A percentile compares a stretch with the other conserved stretches of the same genome.
phyloP scores from a whole-genome alignment of 2,113 vertebrate genomes.

The Platanista minor region DNA sequence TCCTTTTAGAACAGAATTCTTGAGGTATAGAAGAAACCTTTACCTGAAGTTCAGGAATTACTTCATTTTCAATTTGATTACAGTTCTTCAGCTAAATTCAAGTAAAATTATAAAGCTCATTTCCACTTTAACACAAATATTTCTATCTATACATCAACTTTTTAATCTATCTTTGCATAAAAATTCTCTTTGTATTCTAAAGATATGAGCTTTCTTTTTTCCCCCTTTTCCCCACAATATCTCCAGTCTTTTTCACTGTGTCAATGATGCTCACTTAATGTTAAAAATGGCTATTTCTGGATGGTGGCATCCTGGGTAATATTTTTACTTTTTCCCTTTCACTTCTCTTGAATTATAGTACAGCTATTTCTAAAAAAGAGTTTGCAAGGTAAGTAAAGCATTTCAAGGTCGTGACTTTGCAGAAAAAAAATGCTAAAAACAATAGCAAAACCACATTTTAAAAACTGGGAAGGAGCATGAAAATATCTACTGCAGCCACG shows the following conservation, averaged over 20 bases:
- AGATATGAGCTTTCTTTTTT: rapidly evolving
- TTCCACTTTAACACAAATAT: background rate
- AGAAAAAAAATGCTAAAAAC: background rate
- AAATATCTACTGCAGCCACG: background rate
- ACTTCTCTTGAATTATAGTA: background rate
- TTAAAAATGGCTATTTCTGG: background rate
- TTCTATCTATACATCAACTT: background rate
- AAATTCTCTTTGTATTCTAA: background rate
- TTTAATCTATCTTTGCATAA: background rate
- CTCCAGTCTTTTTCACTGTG: background rate
- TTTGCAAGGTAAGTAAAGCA: background rate
- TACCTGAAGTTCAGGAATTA: background rate
- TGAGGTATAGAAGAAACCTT: background rate
- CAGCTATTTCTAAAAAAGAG: background rate
- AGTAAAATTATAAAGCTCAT: background rate
- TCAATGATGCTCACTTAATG: too few relatives aligned
- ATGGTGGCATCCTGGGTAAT: background rate
- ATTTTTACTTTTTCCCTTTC: background rate
- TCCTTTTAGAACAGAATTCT: background rate
- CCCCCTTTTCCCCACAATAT: rapidly evolving
- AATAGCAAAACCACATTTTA: background rate
- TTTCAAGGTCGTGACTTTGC: background rate
- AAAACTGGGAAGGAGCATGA: background rate
- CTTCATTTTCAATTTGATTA: background rate
- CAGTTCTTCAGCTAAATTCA: background rate